These are phyloP conservation scores for Henricia sp. DNA, from an alignment of 53 echinoderm and acorn worm genomes.

Conservation along the genomic window DNA sequence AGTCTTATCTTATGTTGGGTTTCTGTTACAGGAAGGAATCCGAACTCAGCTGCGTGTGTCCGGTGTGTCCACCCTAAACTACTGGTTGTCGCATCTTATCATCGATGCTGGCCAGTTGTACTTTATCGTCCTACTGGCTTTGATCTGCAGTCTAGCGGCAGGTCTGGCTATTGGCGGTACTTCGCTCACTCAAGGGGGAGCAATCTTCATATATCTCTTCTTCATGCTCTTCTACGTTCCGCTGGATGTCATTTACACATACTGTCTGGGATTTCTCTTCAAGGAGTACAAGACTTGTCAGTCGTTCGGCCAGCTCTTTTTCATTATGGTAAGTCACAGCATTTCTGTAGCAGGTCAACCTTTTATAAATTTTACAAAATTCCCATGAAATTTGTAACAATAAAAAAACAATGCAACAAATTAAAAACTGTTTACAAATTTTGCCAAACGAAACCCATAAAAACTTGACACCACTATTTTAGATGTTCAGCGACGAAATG, in stretches of 20 bases:
- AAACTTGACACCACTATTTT: too few species aligned
- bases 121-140: constrained; percentile 27
- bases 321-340: constrained; percentile 54
- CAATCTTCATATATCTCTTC: constrained; percentile 53
- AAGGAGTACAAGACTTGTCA: constrained; percentile 62
- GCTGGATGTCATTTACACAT: constrained; percentile 34
- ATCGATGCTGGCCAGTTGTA: constrained; percentile 63
- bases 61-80: constrained; percentile 54
- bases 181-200: constrained; percentile 62
- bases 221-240: constrained; percentile 64
- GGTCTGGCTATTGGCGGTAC: constrained; percentile 51
- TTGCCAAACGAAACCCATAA: too few species aligned
- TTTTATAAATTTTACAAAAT: too few species aligned
- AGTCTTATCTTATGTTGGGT: not conserved
- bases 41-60: constrained; percentile 74
- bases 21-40: constrained; percentile 49
- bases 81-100: constrained; percentile 69
- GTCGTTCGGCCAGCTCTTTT: constrained; percentile 41
- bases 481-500: too few species aligned
- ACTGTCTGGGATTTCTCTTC: constrained; percentile 73
- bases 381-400: too few species aligned
- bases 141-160: constrained; percentile 64
- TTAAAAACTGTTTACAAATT: too few species aligned
- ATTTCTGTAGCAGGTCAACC: too few species aligned
- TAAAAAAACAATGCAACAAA: too few species aligned